Conservation (phyloP, 2,113 vertebrate genomes). For the Bos javanicus region DNA sequence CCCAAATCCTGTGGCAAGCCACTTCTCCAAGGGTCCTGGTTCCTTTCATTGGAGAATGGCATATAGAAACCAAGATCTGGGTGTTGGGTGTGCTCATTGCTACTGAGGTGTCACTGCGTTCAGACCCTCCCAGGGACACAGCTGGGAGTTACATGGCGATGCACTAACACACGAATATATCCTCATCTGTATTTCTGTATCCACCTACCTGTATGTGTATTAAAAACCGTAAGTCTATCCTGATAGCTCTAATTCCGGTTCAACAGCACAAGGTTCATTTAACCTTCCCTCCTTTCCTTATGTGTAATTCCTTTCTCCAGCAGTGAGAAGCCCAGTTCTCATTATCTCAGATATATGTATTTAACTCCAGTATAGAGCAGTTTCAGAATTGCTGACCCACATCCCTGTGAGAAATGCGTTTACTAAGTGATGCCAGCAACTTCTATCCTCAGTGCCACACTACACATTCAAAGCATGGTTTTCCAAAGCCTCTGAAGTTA, state of each 20-base stretch:
- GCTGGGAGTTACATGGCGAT: not conserved
- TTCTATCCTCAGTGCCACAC: not conserved
- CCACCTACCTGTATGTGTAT: not conserved
- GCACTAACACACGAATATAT: rapidly evolving
- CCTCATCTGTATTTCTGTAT: not conserved
- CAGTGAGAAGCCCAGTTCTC: not conserved
- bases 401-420: not conserved
- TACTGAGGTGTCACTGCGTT: not conserved
- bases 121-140: not conserved
- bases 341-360: not conserved
- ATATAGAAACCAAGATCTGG: not conserved
- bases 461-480: rapidly evolving
- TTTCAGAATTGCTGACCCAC: not conserved
- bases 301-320: not conserved
- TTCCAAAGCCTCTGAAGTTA: not conserved
- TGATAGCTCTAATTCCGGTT: not conserved
- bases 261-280: too few species aligned
- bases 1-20: not conserved
- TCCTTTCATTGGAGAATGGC: not conserved
- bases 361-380: not conserved
- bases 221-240: too few species aligned
- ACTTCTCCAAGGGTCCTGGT: not conserved
- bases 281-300: not conserved
- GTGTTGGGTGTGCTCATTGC: not conserved
- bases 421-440: rapidly evolving